Conservation (phyloP, 1,140 invertebrate species). For the Probaryconus sp. region DNA sequence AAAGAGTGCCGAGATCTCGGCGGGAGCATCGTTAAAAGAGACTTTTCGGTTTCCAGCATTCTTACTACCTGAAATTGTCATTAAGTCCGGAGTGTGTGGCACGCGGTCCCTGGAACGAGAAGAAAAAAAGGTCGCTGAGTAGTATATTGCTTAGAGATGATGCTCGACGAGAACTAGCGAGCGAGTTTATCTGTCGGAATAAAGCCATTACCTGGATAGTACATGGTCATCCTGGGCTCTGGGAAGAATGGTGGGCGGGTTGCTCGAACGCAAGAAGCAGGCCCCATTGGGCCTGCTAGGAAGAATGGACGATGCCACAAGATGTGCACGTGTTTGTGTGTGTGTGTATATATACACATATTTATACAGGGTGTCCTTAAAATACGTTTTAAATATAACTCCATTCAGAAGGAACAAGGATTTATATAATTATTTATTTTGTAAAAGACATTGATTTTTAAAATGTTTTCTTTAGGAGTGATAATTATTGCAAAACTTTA, state of each 20-base stretch:
- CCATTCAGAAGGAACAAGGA: no score
- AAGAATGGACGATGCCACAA: slow-evolving; percentile 56
- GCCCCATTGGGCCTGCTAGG: slow-evolving; percentile 47
- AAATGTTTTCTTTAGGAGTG: no score
- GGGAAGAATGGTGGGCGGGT: slow-evolving; percentile 62
- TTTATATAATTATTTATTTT: no score
- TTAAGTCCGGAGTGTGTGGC: slow-evolving; percentile 60
- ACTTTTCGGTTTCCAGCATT: slow-evolving; percentile 64
- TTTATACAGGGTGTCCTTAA: slow-evolving; percentile 57
- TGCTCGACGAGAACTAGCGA: slow-evolving; percentile 63
- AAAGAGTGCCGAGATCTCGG: slow-evolving; percentile 51
- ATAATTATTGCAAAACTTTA: no score
- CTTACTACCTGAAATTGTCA: slow-evolving; percentile 70
- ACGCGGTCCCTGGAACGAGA: slow-evolving; percentile 51
- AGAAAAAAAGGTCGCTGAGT: slow-evolving; percentile 59
- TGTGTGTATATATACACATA: slow-evolving; percentile 41
- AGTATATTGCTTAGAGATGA: slow-evolving; percentile 66
- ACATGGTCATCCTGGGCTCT: slow-evolving; percentile 62
- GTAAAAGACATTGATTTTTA: no score
- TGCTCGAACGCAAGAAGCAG: slow-evolving; percentile 52
- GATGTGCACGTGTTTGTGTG: slow-evolving; percentile 35
- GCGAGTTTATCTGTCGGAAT: slow-evolving; percentile 69
- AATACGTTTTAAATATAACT: slow-evolving; percentile 31
- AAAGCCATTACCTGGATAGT: slow-evolving; percentile 70
- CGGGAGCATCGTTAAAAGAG: slow-evolving; percentile 59